Percentiles rank a stretch among this genome's conserved stretches.
These are phyloP conservation scores for Hypomecis atomaria DNA, from an alignment of 2,888 invertebrate species.

Conservation along the genomic window DNA sequence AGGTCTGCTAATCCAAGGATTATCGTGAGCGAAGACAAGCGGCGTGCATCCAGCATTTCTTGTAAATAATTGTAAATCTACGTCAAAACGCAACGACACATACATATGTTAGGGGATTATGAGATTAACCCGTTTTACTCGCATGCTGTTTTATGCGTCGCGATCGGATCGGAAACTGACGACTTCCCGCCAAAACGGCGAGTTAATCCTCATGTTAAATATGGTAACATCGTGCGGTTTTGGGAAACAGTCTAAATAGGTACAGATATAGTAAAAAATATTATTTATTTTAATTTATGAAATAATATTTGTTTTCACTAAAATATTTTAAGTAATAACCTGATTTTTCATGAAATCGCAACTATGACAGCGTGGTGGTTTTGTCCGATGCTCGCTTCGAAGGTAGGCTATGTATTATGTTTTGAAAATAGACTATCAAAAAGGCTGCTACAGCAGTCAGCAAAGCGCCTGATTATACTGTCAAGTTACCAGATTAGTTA, in stretches of 20 bases:
- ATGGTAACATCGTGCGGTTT: constrained; percentile 64
- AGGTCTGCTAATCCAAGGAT: constrained; percentile 73
- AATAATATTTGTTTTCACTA: constrained; percentile 54
- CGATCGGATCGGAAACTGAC: constrained; percentile 65
- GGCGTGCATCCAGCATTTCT: constrained; percentile 67
- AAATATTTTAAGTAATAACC: constrained; percentile 12
- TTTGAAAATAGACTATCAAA: too few species aligned
- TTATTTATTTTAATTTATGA: not conserved
- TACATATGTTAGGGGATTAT: constrained; percentile 83
- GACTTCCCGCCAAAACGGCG: constrained; percentile 73
- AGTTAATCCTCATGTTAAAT: constrained; percentile 76
- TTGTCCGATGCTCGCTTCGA: too few species aligned
- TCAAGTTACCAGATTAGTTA: constrained; percentile 32
- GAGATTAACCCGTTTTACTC: constrained; percentile 78
- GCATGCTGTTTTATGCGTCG: constrained; percentile 69
- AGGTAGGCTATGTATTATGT: too few species aligned
- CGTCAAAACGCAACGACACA: constrained; percentile 81
- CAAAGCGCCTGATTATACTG: constrained; percentile 10
- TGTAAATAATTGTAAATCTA: constrained; percentile 85
- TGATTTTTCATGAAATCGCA: too few species aligned
- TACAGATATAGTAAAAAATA: constrained; percentile 48
- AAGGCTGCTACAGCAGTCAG: too few species aligned
- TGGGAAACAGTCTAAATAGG: constrained; percentile 68
- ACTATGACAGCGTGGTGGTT: too few species aligned
- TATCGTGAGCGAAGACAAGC: constrained; percentile 75